These are phyloP conservation scores for Cepaea hortensis DNA, from an alignment of 2,888 invertebrate species.

Conservation along the genomic window DNA sequence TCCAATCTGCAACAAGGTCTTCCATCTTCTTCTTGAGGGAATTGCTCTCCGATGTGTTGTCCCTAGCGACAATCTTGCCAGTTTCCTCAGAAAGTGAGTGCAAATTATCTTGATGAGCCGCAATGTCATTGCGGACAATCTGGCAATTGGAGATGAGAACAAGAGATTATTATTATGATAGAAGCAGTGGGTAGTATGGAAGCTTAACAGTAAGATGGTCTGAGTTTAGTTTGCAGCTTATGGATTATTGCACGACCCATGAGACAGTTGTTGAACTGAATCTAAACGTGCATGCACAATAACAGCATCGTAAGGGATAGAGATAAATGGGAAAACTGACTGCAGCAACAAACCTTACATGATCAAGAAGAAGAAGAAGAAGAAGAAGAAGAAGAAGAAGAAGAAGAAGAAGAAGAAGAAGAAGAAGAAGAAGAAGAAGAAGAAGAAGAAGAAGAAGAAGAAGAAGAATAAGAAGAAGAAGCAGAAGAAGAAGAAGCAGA, in stretches of 20 bases:
- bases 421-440: too few species aligned
- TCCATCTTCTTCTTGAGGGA: constrained; percentile 93
- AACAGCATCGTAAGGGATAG: neutral
- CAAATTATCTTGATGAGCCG: constrained; percentile 95
- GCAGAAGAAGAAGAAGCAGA: too few species aligned
- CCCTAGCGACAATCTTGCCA: constrained; percentile 79
- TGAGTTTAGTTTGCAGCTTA: neutral
- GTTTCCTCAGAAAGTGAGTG: constrained; percentile 96
- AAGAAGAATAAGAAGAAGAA: too few species aligned
- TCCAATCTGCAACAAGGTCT: constrained; percentile 92
- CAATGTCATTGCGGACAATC: constrained; percentile 96
- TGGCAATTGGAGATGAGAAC: constrained; percentile 56
- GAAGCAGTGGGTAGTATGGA: neutral
- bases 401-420: too few species aligned
- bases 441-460: too few species aligned
- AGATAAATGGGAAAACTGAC: neutral
- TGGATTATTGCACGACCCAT: neutral
- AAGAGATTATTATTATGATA: neutral
- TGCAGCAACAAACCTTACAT: neutral
- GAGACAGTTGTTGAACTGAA: neutral
- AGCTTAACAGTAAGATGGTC: neutral
- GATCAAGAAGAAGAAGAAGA: too few species aligned
- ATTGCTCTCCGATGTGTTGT: constrained; percentile 80
- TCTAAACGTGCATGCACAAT: neutral
- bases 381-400: too few species aligned